Evolutionary conservation across 2,797 vertebrate genomes (phyloP).

Genomic region (Serranus cabrilla): DNA sequence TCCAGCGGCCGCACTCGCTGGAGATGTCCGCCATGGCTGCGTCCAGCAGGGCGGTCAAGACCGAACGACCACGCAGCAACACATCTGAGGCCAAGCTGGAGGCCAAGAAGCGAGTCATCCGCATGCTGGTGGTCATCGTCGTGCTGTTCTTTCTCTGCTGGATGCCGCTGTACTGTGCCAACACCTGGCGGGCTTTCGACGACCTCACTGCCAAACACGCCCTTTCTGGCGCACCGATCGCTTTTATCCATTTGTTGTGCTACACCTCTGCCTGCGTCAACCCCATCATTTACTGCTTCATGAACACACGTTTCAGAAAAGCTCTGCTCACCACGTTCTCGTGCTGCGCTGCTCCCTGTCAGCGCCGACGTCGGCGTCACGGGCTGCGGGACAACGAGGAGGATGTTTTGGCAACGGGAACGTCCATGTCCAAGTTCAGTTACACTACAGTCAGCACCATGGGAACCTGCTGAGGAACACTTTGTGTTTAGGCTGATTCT

Average conservation of each 20-base stretch:
- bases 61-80: constrained; percentile 86
- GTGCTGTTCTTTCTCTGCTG: constrained; percentile 95
- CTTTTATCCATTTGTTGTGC: constrained; percentile 94
- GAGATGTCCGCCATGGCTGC: constrained; percentile 89
- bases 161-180: constrained; percentile 94
- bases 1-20: constrained; percentile 83
- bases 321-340: constrained; percentile 90
- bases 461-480: constrained; percentile 85
- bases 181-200: constrained; percentile 95
- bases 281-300: constrained; percentile 98
- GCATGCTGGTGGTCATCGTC: constrained; percentile 96
- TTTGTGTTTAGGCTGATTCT: constrained; percentile 44
- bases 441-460: constrained; percentile 96
- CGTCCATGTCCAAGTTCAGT: constrained; percentile 94
- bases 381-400: constrained; percentile 84
- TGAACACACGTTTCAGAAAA: constrained; percentile 96
- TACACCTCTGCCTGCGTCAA: constrained; percentile 95
- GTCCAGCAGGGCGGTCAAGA: constrained; percentile 48
- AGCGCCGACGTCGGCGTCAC: constrained; percentile 55
- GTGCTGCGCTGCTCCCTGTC: constrained; percentile 83
- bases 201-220: constrained; percentile 82
- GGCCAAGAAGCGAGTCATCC: constrained; percentile 95
- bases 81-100: constrained; percentile 91
- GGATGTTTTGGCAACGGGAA: constrained; percentile 86
- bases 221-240: constrained; percentile 93